Evolutionary conservation across 2,797 vertebrate species (phyloP).

Genomic region (Meda fulgida): DNA sequence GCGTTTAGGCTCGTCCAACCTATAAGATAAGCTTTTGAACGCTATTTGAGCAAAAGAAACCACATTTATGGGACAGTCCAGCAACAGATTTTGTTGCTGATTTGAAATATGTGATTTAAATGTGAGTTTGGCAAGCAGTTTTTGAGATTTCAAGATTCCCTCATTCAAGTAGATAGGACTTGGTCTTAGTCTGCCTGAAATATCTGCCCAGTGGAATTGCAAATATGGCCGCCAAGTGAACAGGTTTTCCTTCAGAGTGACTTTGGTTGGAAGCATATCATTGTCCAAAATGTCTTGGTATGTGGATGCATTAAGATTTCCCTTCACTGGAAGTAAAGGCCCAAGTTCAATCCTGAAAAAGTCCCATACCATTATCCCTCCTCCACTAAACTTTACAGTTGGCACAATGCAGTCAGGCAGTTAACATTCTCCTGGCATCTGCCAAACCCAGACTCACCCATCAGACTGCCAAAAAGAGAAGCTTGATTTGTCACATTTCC

Average conservation of each 20-base stretch:
- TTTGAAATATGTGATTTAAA: neutral
- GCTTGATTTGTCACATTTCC: neutral
- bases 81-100: neutral
- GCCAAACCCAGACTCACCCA: neutral
- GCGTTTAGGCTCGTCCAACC: neutral
- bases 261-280: neutral
- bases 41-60: neutral
- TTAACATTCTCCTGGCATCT: neutral
- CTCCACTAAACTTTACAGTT: neutral
- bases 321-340: neutral
- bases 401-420: neutral
- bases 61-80: neutral
- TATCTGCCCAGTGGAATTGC: neutral
- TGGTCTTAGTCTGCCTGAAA: neutral
- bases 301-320: neutral
- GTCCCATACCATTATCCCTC: neutral
- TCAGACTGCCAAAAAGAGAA: neutral
- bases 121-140: neutral
- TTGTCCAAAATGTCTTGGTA: neutral
- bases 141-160: neutral
- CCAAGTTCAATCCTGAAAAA: neutral
- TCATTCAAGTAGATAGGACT: neutral
- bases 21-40: neutral
- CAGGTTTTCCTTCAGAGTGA: neutral
- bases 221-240: neutral